These are phyloP conservation scores for Blastobasis adustella DNA, from an alignment of 2,888 invertebrate genomes.

Conservation along the genomic window DNA sequence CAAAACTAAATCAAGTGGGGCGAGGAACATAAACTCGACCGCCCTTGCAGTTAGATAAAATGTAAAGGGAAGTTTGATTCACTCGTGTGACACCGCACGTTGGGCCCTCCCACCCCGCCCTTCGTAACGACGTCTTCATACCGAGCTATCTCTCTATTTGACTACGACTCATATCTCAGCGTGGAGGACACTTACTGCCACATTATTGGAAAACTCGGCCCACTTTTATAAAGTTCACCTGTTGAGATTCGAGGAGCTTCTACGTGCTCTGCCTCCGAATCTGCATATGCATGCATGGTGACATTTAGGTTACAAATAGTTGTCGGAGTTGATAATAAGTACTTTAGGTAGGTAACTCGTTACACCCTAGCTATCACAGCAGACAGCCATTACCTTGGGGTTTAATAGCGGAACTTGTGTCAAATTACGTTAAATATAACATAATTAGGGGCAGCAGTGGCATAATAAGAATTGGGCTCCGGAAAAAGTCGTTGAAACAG, in stretches of 20 bases:
- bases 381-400: too few relatives aligned
- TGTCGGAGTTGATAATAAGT: background rate
- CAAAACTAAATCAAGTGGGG: slow-evolving; percentile 72
- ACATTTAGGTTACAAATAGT: too few relatives aligned
- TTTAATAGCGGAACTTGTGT: too few relatives aligned
- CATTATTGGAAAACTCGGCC: slow-evolving; percentile 59
- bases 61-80: slow-evolving; percentile 69
- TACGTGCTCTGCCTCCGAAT: too few relatives aligned
- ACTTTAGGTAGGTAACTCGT: too few relatives aligned
- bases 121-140: slow-evolving; percentile 62
- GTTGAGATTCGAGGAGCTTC: background rate
- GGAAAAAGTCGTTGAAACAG: slow-evolving; percentile 48
- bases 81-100: slow-evolving; percentile 61
- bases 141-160: slow-evolving; percentile 61
- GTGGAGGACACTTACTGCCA: slow-evolving; percentile 51
- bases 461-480: slow-evolving; percentile 36
- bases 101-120: slow-evolving; percentile 25
- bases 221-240: slow-evolving; percentile 26
- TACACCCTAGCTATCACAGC: too few relatives aligned
- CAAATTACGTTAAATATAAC: background rate
- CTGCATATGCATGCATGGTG: too few relatives aligned
- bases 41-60: slow-evolving; percentile 70
- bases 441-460: slow-evolving; percentile 35
- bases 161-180: slow-evolving; percentile 60
- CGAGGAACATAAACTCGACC: slow-evolving; percentile 66